These are phyloP conservation scores for Cydia strobilella DNA, from an alignment of 1,140 invertebrate genomes.

Conservation along the genomic window DNA sequence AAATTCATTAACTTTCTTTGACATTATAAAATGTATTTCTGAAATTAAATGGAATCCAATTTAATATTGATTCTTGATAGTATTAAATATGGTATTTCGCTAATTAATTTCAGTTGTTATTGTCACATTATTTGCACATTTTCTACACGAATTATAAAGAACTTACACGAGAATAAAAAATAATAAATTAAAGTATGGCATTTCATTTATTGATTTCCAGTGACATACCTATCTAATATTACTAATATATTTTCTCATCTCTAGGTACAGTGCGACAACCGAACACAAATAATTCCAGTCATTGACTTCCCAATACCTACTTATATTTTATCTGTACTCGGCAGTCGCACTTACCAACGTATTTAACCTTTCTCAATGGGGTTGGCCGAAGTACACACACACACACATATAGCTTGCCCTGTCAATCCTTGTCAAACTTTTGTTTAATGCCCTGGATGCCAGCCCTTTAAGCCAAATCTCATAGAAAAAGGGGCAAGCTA, in stretches of 20 bases:
- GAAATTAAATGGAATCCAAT: slow-evolving; percentile 18
- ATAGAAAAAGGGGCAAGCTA: no score
- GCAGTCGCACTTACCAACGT: no score
- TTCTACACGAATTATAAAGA: slow-evolving; percentile 73
- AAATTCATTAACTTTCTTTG: background rate
- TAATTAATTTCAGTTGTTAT: slow-evolving; percentile 70
- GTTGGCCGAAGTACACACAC: no score
- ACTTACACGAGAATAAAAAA: slow-evolving; percentile 73
- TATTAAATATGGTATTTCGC: slow-evolving; percentile 58
- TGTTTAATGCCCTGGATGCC: no score
- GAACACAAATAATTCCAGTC: background rate
- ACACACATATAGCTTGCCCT: no score
- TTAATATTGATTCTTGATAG: slow-evolving; percentile 44
- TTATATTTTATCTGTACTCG: no score
- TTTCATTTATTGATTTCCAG: background rate
- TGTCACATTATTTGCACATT: slow-evolving; percentile 72
- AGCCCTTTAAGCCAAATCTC: no score
- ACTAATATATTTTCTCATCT: background rate
- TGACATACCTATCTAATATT: background rate
- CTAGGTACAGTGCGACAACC: no score
- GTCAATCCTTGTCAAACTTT: no score
- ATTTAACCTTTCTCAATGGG: slow-evolving; percentile 27
- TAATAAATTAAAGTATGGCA: slow-evolving; percentile 33
- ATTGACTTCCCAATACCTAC: slow-evolving; percentile 17
- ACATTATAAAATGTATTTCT: slow-evolving; percentile 28